These are phyloP conservation scores for Oscheius sp. DNA, from an alignment of 2,888 invertebrate species.

Conservation along the genomic window DNA sequence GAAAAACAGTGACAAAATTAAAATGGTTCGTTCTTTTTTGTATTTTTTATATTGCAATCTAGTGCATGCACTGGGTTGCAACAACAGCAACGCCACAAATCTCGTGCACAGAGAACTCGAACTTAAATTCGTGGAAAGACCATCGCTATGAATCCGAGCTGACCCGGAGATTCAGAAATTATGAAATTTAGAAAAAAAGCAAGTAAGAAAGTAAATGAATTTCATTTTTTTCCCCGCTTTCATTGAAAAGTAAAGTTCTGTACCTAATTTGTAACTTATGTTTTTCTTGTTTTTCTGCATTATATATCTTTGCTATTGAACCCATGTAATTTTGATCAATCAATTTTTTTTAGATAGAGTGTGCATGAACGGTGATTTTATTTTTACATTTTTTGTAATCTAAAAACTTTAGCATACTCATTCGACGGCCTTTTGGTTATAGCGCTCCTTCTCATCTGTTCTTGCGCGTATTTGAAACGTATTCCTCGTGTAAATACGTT, in stretches of 20 bases:
- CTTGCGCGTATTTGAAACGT: conserved; percentile 73
- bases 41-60: background rate
- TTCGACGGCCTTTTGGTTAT: conserved; percentile 73
- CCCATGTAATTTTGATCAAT: background rate
- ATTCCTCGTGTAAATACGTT: conserved; percentile 72
- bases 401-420: conserved; percentile 53
- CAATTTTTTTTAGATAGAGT: background rate
- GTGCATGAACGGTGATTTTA: conserved; percentile 38
- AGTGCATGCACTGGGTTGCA: conserved; percentile 31
- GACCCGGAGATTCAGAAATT: conserved; percentile 14
- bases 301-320: background rate
- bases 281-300: background rate
- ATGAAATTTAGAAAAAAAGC: conserved; percentile 20
- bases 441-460: conserved; percentile 72
- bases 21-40: conserved; percentile 33
- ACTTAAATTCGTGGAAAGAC: conserved; percentile 6
- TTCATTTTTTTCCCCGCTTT: background rate
- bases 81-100: conserved; percentile 18
- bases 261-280: background rate
- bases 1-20: conserved; percentile 37
- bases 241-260: background rate
- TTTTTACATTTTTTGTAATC: background rate
- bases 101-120: background rate
- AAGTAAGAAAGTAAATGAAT: background rate
- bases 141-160: conserved; percentile 25